Conservation (phyloP, 2,888 invertebrate species). For the Hydraecia micacea region DNA sequence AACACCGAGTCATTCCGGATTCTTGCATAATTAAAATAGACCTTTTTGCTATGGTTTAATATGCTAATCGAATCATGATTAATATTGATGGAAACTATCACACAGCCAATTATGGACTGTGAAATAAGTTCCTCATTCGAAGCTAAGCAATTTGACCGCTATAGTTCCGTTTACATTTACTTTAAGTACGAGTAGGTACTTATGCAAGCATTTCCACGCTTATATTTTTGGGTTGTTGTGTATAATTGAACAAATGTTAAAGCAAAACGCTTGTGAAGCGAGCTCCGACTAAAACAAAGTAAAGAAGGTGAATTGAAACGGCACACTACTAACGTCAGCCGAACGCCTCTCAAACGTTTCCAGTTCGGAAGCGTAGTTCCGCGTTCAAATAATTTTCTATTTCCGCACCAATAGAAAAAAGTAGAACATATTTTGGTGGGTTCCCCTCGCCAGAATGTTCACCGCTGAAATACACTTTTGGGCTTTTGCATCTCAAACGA, state of each 20-base stretch:
- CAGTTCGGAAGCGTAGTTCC: slow-evolving; percentile 62
- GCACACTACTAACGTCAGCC: slow-evolving; percentile 52
- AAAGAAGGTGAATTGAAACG: slow-evolving; percentile 39
- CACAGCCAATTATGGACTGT: slow-evolving; percentile 4
- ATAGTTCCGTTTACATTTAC: not conserved
- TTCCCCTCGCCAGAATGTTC: slow-evolving; percentile 37
- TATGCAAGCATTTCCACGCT: not conserved
- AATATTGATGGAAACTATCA: slow-evolving; percentile 24
- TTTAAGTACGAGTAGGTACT: not conserved
- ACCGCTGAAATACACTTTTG: slow-evolving; percentile 46
- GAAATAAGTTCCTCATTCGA: not conserved
- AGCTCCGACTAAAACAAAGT: slow-evolving; percentile 40
- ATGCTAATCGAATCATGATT: slow-evolving; percentile 29
- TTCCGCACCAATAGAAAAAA: slow-evolving; percentile 64
- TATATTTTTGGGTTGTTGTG: not conserved
- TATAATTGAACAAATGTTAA: slow-evolving; percentile 14
- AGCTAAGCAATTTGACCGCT: not conserved
- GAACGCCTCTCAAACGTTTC: slow-evolving; percentile 67
- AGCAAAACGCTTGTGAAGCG: not conserved
- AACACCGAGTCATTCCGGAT: slow-evolving; percentile 31
- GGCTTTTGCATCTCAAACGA: slow-evolving; percentile 51
- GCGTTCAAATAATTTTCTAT: slow-evolving; percentile 68
- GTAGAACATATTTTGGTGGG: slow-evolving; percentile 57
- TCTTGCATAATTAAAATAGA: slow-evolving; percentile 50
- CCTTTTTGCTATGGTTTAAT: slow-evolving; percentile 25